Evolutionary conservation across 2,113 vertebrate species (phyloP), one percentile per base, ranked within the genome.

Genomic region (Paraplagusia blochii): DNA sequence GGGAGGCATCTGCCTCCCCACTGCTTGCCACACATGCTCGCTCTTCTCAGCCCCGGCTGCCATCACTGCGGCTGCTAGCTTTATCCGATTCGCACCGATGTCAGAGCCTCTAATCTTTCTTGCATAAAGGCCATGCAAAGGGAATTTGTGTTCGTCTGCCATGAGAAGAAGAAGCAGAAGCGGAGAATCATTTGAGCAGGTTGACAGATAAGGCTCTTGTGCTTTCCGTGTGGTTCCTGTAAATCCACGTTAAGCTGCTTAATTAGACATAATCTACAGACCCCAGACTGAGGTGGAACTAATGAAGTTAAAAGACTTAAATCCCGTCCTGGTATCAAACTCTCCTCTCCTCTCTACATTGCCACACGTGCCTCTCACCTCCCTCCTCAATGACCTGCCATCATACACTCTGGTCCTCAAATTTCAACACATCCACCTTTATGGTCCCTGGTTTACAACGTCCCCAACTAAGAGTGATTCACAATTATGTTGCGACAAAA

Each of bases 191-290:
- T 89, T 90, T 88, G 85, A 88, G 86, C 84, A 85, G 87, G 86
- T 90, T 90, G 89, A 88, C 84, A 88, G 89, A 92, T 90, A 88
- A 91, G 76, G 66, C 85, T 84, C 82, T 79, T 81, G 83, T 79
- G 83, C 88, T 84, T 85, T 86, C 83, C 86, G 80, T 87, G 87
- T 83, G 86, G 80, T 81, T 80, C 71, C 79, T 84, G 87, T 84
- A 88, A 90, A 90, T 80, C 86, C 86, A 84, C 67, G 77, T 77
- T 92, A 91, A 92, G 88, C 88, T 86, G 76, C 87, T 91, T 92
- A 91, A 92, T 92, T 92, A 90, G 88, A 84, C 86, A 81, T 91
- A 90, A 91, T 92, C 89, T 90, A 88, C 82, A 84, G 83, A 83
- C 85, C 80, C 81, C 87, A 85, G 88, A 84, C 87, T 84, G 88